Evolutionary conservation across 2,797 vertebrate genomes (phyloP).

Genomic region (Nannoperca australis): DNA sequence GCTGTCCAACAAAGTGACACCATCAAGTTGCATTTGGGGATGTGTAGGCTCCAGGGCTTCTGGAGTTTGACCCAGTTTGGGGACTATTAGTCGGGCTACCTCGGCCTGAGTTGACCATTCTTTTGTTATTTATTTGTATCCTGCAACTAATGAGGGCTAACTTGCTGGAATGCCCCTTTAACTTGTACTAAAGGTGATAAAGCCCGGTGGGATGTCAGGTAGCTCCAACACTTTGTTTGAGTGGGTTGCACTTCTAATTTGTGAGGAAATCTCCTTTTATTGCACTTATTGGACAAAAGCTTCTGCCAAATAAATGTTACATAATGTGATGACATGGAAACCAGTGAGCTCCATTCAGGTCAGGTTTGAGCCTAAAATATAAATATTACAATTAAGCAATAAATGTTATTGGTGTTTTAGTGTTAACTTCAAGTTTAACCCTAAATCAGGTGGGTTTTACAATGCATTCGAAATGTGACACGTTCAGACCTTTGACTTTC

Average conservation of each 20-base stretch:
- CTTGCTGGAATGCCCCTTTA: background rate
- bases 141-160: background rate
- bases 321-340: background rate
- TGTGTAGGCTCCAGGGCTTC: background rate
- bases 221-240: background rate
- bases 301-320: slow-evolving; percentile 2
- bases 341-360: background rate
- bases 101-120: background rate
- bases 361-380: background rate
- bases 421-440: background rate
- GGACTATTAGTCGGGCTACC: background rate
- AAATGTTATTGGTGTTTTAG: background rate
- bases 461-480: background rate
- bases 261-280: background rate
- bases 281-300: background rate
- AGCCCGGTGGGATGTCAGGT: background rate
- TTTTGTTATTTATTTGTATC: background rate
- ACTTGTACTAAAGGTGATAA: background rate
- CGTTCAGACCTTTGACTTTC: background rate
- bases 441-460: background rate
- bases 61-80: background rate
- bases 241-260: background rate
- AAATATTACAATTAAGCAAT: background rate
- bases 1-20: background rate
- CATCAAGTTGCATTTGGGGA: background rate